A percentile compares a stretch with the other conserved stretches of the same genome.
These are phyloP conservation scores for Danaus melanippus DNA, from an alignment of 1,140 invertebrate species.

Conservation along the genomic window DNA sequence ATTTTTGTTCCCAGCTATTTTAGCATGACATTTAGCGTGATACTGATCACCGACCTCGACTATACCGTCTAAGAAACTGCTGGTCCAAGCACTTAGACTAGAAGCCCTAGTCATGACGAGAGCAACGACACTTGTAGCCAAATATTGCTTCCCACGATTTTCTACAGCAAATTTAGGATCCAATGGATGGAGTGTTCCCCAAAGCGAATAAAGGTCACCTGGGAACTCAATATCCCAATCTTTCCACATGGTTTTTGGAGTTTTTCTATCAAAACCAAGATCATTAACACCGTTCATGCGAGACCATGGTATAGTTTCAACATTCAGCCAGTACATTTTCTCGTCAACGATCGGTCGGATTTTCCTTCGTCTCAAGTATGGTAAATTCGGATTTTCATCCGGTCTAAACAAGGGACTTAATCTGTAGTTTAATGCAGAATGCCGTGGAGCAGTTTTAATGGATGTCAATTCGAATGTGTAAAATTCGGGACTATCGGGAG, in stretches of 20 bases:
- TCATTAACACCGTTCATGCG: slow-evolving; percentile 66
- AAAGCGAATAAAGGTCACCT: slow-evolving; percentile 74
- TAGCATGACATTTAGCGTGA: slow-evolving; percentile 55
- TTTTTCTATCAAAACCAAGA: slow-evolving; percentile 61
- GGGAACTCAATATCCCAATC: slow-evolving; percentile 76
- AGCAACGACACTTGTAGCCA: slow-evolving; percentile 71
- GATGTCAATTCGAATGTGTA: slow-evolving; percentile 73
- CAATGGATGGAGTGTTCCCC: slow-evolving; percentile 73
- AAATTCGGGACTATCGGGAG: slow-evolving; percentile 49
- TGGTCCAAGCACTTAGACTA: slow-evolving; percentile 74
- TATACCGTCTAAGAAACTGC: slow-evolving; percentile 74
- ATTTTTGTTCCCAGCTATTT: slow-evolving; percentile 48
- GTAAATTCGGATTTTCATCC: slow-evolving; percentile 52
- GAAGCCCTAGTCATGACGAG: slow-evolving; percentile 73
- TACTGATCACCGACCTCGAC: slow-evolving; percentile 72
- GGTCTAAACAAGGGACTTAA: slow-evolving; percentile 59
- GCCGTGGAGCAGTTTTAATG: slow-evolving; percentile 64
- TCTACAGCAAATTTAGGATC: slow-evolving; percentile 58
- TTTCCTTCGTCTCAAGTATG: slow-evolving; percentile 43
- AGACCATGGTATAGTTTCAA: slow-evolving; percentile 70
- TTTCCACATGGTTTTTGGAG: slow-evolving; percentile 67
- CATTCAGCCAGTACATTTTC: slow-evolving; percentile 71
- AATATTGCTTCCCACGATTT: slow-evolving; percentile 71
- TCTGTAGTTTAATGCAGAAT: slow-evolving; percentile 60
- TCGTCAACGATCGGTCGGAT: slow-evolving; percentile 56